Evolutionary conservation across 2,797 vertebrate species (phyloP).

Genomic region (Myripristis jacobus): DNA sequence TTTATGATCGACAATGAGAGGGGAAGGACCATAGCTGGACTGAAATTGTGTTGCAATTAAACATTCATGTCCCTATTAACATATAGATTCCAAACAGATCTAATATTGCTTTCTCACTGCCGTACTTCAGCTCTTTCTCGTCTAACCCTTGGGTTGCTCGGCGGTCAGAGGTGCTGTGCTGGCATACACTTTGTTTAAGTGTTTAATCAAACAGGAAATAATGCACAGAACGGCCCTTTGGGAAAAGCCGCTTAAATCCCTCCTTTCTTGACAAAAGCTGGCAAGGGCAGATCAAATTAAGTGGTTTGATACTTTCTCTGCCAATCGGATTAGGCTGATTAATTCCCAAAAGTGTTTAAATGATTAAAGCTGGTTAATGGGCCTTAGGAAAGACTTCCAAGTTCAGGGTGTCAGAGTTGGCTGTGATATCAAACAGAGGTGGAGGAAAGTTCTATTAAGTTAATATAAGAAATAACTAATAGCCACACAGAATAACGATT

Average conservation of each 20-base stretch:
- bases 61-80: background rate
- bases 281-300: conserved; percentile 79
- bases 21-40: background rate
- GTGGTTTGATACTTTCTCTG: conserved; percentile 80
- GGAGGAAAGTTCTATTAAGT: conserved; percentile 29
- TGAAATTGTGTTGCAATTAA: conserved; percentile 4
- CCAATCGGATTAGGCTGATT: conserved; percentile 81
- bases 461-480: conserved; percentile 41
- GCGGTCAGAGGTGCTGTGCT: conserved; percentile 42
- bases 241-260: conserved; percentile 74
- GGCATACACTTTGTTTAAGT: conserved; percentile 37
- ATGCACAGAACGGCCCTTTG: conserved; percentile 55
- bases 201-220: conserved; percentile 72
- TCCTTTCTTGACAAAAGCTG: conserved; percentile 69
- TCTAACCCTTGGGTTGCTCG: conserved; percentile 25
- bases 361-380: conserved; percentile 80
- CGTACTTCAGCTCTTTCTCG: conserved; percentile 22
- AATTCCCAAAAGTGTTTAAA: conserved; percentile 81
- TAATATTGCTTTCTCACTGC: conserved; percentile 3
- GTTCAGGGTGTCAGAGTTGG: conserved; percentile 65
- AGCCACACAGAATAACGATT: conserved; percentile 26
- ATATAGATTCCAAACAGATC: conserved; percentile 7
- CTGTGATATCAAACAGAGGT: conserved; percentile 52
- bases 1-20: background rate
- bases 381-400: conserved; percentile 52